Evolutionary conservation across 2,888 invertebrate genomes (phyloP).

Genomic region (Lasioglossum morio): DNA sequence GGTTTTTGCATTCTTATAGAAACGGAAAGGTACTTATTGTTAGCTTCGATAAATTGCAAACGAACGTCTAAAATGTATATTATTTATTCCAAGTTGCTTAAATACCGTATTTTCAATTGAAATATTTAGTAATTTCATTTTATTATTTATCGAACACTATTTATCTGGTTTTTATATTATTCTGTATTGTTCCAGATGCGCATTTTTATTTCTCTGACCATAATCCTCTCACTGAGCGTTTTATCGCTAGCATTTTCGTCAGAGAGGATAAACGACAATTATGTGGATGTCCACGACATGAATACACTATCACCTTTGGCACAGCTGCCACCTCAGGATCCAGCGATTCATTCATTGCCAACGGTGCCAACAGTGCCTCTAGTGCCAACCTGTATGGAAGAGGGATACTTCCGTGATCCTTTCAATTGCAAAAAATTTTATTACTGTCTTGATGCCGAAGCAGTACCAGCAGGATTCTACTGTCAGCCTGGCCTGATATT

Average conservation of each 20-base stretch:
- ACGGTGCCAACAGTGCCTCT: slow-evolving; percentile 61
- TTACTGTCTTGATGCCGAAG: slow-evolving; percentile 46
- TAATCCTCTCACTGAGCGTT: background rate
- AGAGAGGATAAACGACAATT: background rate
- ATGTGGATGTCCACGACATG: slow-evolving; percentile 46
- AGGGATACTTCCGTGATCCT: slow-evolving; percentile 73
- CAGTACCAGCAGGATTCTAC: slow-evolving; percentile 64
- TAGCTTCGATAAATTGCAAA: background rate
- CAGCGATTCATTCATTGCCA: slow-evolving; percentile 69
- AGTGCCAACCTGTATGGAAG: slow-evolving; percentile 62
- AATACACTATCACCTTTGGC: slow-evolving; percentile 39
- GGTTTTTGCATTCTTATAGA: background rate
- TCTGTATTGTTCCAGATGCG: slow-evolving; percentile 43
- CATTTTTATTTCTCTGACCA: background rate
- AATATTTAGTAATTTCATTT: background rate
- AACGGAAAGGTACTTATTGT: background rate
- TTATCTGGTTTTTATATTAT: background rate
- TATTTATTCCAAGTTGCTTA: background rate
- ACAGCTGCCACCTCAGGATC: slow-evolving; percentile 62
- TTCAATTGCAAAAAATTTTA: slow-evolving; percentile 76
- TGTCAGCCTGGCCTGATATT: slow-evolving; percentile 67
- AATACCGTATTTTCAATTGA: background rate
- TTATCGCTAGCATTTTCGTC: background rate
- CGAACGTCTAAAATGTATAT: background rate
- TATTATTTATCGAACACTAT: background rate